phyloP scores from a whole-genome alignment of 2,797 vertebrate genomes.

The Manis javanica region DNA sequence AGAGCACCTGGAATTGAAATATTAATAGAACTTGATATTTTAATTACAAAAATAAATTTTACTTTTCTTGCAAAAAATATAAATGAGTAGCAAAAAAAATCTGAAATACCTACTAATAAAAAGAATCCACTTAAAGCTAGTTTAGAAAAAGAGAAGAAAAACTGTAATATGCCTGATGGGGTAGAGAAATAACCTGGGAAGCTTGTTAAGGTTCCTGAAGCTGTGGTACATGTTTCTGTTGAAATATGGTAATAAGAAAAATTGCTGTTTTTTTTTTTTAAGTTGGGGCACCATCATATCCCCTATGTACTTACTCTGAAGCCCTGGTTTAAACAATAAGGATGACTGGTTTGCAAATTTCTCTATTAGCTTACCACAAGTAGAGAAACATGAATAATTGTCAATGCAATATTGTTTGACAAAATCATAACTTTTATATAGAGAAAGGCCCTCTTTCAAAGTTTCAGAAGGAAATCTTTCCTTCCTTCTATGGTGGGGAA shows the following conservation, averaged over 20 bases:
- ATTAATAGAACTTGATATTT: constrained; percentile 27
- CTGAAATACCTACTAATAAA: constrained; percentile 46
- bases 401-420: background rate
- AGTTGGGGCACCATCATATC: constrained; percentile 51
- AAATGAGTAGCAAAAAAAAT: constrained; percentile 53
- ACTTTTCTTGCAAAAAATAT: background rate
- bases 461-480: background rate
- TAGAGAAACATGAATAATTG: background rate
- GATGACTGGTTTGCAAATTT: background rate
- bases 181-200: constrained; percentile 60
- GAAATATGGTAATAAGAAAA: constrained; percentile 72
- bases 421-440: background rate
- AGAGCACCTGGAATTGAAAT: background rate
- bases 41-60: constrained; percentile 25
- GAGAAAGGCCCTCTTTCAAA: background rate
- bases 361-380: background rate
- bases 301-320: background rate
- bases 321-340: background rate
- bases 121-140: constrained; percentile 67
- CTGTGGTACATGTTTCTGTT: constrained; percentile 61
- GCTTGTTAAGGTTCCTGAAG: constrained; percentile 65
- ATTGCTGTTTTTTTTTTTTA: constrained; percentile 37
- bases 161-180: constrained; percentile 66
- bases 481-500: background rate
- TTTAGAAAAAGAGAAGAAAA: constrained; percentile 74